A percentile compares a stretch with the other conserved stretches of the same genome.
These are phyloP conservation scores for Diglossa cyanea DNA, from an alignment of 2,797 vertebrate species.

Conservation along the genomic window DNA sequence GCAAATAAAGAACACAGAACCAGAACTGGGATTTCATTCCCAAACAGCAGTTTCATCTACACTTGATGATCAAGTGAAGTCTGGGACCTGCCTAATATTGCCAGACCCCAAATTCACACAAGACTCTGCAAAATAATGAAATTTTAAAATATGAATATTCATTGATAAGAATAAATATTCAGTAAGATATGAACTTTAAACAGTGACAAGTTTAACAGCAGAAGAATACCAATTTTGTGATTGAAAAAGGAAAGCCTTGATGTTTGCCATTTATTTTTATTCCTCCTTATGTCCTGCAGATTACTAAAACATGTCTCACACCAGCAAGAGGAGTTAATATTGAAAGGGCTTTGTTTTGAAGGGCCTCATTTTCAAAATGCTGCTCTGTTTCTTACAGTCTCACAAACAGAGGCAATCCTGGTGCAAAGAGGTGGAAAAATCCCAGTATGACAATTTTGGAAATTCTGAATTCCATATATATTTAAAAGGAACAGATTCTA, in stretches of 20 bases:
- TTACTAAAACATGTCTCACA: not conserved
- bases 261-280: not conserved
- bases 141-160: not conserved
- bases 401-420: not conserved
- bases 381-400: not conserved
- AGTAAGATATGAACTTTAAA: not conserved
- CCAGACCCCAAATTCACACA: not conserved
- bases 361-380: not conserved
- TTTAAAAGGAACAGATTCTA: not conserved
- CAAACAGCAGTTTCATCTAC: not conserved
- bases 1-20: not conserved
- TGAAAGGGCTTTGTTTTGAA: not conserved
- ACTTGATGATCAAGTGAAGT: not conserved
- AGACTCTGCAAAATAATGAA: not conserved
- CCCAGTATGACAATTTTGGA: not conserved
- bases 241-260: not conserved
- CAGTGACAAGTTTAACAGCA: not conserved
- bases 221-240: not conserved
- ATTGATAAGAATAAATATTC: no score
- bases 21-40: not conserved
- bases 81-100: not conserved
- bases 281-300: not conserved
- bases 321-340: not conserved
- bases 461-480: not conserved
- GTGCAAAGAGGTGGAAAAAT: not conserved